Conservation (phyloP, 2,113 vertebrate species). For the Sardina pilchardus region DNA sequence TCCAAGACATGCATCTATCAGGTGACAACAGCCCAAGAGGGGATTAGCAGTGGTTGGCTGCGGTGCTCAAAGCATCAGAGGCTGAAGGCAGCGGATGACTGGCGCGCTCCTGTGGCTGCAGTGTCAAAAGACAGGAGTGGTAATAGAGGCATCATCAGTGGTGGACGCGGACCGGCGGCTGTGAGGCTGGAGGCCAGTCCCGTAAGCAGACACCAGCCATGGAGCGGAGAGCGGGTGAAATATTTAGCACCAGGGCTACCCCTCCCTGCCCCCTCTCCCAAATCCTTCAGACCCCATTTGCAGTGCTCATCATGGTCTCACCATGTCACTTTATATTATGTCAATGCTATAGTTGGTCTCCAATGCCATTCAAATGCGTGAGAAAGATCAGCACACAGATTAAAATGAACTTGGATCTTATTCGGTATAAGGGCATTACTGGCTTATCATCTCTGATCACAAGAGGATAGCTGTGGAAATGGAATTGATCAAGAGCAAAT, state of each 20-base stretch:
- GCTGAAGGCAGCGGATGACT: slow-evolving; percentile 58
- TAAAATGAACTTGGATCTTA: slow-evolving; percentile 32
- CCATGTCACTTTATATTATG: background rate
- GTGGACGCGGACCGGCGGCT: slow-evolving; percentile 42
- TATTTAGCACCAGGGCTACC: slow-evolving; percentile 43
- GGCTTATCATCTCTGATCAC: slow-evolving; percentile 53
- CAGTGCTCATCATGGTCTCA: background rate
- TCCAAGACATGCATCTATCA: slow-evolving; percentile 5
- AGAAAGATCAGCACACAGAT: background rate
- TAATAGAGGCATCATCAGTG: background rate
- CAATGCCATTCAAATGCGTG: background rate
- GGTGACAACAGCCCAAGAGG: too few relatives aligned
- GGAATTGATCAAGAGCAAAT: too few relatives aligned
- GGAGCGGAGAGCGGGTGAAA: slow-evolving; percentile 44
- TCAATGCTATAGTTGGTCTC: background rate
- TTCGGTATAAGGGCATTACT: slow-evolving; percentile 60
- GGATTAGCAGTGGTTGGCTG: background rate
- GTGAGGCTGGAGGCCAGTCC: slow-evolving; percentile 13
- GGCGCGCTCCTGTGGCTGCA: slow-evolving; percentile 50
- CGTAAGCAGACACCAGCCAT: slow-evolving; percentile 47
- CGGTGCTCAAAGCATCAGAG: slow-evolving; percentile 55
- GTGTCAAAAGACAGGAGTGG: slow-evolving; percentile 60
- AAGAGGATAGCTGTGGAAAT: background rate
- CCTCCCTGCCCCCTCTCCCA: background rate
- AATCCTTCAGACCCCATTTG: background rate